Evolutionary conservation across 2,888 invertebrate genomes (phyloP).

Genomic region (Mythimna vitellina): DNA sequence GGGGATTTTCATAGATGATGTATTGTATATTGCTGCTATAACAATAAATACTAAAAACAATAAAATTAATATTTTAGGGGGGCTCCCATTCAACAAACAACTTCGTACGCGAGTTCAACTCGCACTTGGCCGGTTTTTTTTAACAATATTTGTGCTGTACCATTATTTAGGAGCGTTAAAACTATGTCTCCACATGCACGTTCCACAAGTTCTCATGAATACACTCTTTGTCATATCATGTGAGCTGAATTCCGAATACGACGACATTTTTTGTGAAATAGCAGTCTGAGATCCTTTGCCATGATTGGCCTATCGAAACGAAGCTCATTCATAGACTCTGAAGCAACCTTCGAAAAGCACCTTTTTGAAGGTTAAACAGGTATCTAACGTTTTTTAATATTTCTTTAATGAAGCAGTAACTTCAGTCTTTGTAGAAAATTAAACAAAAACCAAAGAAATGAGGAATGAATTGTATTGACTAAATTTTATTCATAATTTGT

Average conservation of each 20-base stretch:
- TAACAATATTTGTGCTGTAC: too few relatives aligned
- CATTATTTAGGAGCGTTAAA: not conserved
- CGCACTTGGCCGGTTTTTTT: too few relatives aligned
- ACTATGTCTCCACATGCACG: not conserved
- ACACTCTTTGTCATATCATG: not conserved
- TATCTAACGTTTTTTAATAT: not conserved
- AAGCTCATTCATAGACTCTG: slow-evolving; percentile 23
- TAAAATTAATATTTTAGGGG: too few relatives aligned
- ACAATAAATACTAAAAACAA: too few relatives aligned
- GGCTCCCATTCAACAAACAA: too few relatives aligned
- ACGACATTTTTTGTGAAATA: slow-evolving; percentile 13
- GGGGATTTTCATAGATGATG: too few relatives aligned
- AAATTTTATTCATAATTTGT: too few relatives aligned
- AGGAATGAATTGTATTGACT: not conserved
- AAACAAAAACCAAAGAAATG: not conserved
- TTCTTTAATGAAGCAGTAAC: not conserved
- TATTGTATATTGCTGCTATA: too few relatives aligned
- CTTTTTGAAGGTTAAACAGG: slow-evolving; percentile 14
- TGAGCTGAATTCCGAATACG: slow-evolving; percentile 9
- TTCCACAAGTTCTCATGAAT: too few relatives aligned
- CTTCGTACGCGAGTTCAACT: too few relatives aligned
- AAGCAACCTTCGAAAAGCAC: not conserved
- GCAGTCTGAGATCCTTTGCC: not conserved
- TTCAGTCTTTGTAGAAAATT: not conserved
- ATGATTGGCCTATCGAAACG: slow-evolving; percentile 2